Base-by-base conservation (phyloP, 2,888 invertebrate species). In the Timandra comae region DNA sequence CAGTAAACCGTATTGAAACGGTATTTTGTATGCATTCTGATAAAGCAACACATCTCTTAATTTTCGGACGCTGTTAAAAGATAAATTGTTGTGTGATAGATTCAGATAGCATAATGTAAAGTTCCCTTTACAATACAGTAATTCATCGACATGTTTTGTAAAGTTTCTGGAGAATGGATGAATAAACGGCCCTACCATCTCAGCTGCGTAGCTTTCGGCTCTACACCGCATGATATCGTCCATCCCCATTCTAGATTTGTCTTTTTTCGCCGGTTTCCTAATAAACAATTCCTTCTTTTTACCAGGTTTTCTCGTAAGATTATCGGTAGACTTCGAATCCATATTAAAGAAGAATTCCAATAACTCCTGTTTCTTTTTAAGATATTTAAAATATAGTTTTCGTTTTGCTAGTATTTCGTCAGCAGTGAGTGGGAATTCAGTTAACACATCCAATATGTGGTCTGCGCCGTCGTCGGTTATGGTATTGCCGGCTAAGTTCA, bases 401-500 rank as follows among this genome's bases (percentile, higher is more conserved):
- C 55, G 55, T 38, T 53, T 63, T 4, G 41, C 31, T 6, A 44
- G 4, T 29, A 56, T 52, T 56, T 76, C 73, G 3, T 62, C 56
- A 31, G 12, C 21, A 1, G 57, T 65, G 20, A 74, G 36, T 12
- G 56, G 56, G 38, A 71, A 76, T 43, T 71, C 63, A 35, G 38
- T 53, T 32, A 76, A 49, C n/a, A 45, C 33, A 8, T 54, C 39
- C 3, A 78, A 52, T 41, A 78, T 60, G 33, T 41, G 36, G 9
- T 41, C 27, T 3, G 66, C 71, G 7, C 76, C 78, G 5, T 48
- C 50, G 33, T 75, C 73, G 22, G 46, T 35, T 8, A 77, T 66
- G 35, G 38, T 60, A 52, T 79, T 78, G 36, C 59, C 65, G 2
- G 76, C 58, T 36, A 76, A 40, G 55, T 74, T 77, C 32, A 77